Evolutionary conservation across 2,888 invertebrate genomes (phyloP).

Genomic region (Pogonocherus hispidulus): DNA sequence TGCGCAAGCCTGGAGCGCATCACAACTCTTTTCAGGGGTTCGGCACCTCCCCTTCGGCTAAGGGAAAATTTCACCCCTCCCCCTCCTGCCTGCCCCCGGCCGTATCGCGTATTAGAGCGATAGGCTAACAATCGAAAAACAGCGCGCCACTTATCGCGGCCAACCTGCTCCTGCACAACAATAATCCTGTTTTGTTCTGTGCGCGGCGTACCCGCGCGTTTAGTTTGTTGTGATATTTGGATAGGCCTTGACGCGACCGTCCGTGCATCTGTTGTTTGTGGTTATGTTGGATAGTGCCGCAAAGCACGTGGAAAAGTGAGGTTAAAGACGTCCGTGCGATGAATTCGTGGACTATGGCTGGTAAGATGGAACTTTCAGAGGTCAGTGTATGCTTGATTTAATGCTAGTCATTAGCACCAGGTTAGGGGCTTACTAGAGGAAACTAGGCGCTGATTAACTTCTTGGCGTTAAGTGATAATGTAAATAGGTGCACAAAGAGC

Average conservation of each 20-base stretch:
- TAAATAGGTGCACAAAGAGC: slow-evolving; percentile 55
- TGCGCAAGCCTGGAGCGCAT: no score
- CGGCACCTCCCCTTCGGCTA: slow-evolving; percentile 39
- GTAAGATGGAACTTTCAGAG: slow-evolving; percentile 56
- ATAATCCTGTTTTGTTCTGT: no score
- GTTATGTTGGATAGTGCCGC: slow-evolving; percentile 4
- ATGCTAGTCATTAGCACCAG: slow-evolving; percentile 35
- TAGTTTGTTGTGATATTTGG: slow-evolving; percentile 49
- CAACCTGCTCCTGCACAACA: no score
- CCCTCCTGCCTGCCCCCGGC: slow-evolving; percentile 49
- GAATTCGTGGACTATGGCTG: slow-evolving; percentile 31
- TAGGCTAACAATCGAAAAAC: slow-evolving; percentile 49
- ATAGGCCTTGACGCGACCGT: slow-evolving; percentile 35
- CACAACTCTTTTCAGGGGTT: no score
- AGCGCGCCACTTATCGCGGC: slow-evolving; percentile 47
- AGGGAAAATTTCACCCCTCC: slow-evolving; percentile 10
- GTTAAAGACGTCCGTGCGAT: slow-evolving; percentile 29
- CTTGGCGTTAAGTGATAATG: slow-evolving; percentile 56
- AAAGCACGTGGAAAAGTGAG: slow-evolving; percentile 40
- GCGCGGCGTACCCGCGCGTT: slow-evolving; percentile 40
- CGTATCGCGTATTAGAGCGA: slow-evolving; percentile 52
- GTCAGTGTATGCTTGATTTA: slow-evolving; percentile 56
- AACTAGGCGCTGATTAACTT: slow-evolving; percentile 62
- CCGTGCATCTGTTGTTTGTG: slow-evolving; percentile 30
- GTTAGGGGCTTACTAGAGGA: slow-evolving; percentile 52